Conservation (phyloP, 1,140 invertebrate species). For the Zophobas morio region DNA sequence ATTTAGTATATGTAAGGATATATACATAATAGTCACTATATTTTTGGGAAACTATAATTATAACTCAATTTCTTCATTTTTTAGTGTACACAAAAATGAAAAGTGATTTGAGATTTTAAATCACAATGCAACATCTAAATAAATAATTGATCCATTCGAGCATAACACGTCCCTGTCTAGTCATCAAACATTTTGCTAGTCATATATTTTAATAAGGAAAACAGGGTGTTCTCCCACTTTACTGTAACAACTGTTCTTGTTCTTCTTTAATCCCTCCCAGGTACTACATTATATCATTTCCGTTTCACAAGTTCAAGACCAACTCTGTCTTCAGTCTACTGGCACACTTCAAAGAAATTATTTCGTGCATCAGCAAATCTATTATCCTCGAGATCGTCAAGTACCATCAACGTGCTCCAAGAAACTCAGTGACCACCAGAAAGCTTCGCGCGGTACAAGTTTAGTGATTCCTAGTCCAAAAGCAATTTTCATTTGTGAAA, state of each 20-base stretch:
- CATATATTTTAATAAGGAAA: constrained; percentile 36
- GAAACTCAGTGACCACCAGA: background rate
- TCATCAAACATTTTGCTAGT: constrained; percentile 7
- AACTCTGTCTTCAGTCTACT: constrained; percentile 49
- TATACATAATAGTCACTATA: no score
- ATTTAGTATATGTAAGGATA: no score
- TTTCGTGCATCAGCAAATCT: constrained; percentile 23
- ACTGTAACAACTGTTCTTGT: constrained; percentile 35
- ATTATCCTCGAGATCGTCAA: background rate
- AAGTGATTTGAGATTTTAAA: background rate
- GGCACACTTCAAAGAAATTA: constrained; percentile 48
- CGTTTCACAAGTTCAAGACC: constrained; percentile 53
- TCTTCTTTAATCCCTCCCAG: constrained; percentile 47
- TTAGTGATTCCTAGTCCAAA: constrained; percentile 9
- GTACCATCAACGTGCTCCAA: background rate
- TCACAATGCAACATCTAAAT: background rate
- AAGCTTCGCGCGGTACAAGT: constrained; percentile 1
- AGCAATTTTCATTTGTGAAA: background rate
- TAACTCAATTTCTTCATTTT: no score
- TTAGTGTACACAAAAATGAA: background rate
- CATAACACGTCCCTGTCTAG: background rate
- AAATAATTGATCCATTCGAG: background rate
- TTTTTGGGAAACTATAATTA: no score
- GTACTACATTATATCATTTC: constrained; percentile 50
- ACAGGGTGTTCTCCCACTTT: constrained; percentile 46